A percentile compares a stretch with the other conserved stretches of the same genome.
These are phyloP conservation scores for Gambusia holbrooki DNA, from an alignment of 2,113 vertebrate genomes.

Conservation along the genomic window DNA sequence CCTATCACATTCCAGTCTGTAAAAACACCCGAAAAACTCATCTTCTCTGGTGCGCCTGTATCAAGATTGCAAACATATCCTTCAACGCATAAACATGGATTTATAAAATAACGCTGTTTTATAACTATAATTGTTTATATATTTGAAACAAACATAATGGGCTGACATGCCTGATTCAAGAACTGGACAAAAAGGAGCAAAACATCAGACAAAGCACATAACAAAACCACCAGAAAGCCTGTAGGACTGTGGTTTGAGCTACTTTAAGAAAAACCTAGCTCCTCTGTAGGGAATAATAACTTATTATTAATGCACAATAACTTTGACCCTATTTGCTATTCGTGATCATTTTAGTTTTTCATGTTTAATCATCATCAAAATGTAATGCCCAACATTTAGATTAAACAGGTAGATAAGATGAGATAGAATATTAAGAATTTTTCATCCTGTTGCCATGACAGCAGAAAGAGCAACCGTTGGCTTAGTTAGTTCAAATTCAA, in stretches of 20 bases:
- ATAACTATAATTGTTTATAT: background rate
- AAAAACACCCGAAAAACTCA: no score
- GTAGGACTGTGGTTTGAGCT: background rate
- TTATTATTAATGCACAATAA: background rate
- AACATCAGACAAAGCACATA: background rate
- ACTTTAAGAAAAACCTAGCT: background rate
- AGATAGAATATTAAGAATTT: background rate
- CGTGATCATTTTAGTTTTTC: background rate
- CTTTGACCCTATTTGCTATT: background rate
- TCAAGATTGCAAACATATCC: no score
- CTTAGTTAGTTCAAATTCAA: background rate
- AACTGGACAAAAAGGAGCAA: background rate
- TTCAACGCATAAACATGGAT: no score
- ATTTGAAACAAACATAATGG: background rate
- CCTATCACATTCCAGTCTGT: no score
- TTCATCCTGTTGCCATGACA: slow-evolving; percentile 3
- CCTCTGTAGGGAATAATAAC: background rate
- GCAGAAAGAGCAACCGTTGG: background rate
- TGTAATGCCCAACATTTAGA: background rate
- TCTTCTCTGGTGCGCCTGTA: no score
- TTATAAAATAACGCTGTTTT: no score
- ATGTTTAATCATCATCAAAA: background rate
- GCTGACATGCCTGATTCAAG: background rate
- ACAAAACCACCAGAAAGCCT: background rate
- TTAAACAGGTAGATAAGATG: background rate